Conservation (phyloP, 2,113 vertebrate genomes). For the Odobenus rosmarus region DNA sequence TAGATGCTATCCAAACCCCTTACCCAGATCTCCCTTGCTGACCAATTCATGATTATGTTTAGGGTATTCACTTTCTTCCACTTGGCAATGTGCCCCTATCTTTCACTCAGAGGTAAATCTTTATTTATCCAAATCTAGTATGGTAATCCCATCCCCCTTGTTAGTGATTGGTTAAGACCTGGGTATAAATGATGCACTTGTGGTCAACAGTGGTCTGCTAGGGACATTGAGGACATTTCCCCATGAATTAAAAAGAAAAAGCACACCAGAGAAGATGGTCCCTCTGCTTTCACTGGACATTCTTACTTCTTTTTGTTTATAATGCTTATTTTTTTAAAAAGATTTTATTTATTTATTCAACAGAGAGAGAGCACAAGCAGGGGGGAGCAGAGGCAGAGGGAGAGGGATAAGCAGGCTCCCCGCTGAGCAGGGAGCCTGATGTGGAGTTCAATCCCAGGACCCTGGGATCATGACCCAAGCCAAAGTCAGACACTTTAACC, state of each 20-base stretch:
- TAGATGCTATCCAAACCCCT: neutral
- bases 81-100: neutral
- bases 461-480: neutral
- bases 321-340: neutral
- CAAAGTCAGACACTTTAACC: neutral
- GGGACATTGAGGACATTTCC: neutral
- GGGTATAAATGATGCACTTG: neutral
- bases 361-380: neutral
- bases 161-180: neutral
- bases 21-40: neutral
- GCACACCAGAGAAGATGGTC: neutral
- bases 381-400: neutral
- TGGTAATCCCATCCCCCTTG: neutral
- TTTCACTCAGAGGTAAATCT: neutral
- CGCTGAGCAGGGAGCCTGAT: neutral
- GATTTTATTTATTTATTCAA: too few relatives aligned
- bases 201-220: neutral
- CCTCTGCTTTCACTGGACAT: neutral
- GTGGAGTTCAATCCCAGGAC: neutral
- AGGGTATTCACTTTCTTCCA: neutral
- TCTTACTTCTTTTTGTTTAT: neutral
- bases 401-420: neutral
- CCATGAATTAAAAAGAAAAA: neutral
- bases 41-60: neutral
- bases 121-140: neutral